A percentile compares a stretch with the other conserved stretches of the same genome.
Evolutionary conservation across 2,797 vertebrate genomes (phyloP).

Genomic region (Smutsia temminckii): DNA sequence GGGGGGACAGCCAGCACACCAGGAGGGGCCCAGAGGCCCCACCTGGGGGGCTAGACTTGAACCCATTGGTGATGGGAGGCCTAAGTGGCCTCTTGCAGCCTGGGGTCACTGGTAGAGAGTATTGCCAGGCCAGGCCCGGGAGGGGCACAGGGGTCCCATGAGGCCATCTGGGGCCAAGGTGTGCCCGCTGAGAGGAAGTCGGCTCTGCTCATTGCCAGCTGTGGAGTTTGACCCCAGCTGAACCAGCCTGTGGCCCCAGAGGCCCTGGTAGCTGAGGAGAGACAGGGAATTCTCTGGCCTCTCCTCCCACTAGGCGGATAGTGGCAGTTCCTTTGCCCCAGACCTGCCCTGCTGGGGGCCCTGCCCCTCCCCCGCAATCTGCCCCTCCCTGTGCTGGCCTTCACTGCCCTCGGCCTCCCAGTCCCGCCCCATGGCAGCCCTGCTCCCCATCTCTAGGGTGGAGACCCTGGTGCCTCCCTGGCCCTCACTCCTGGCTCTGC

Average conservation of each 20-base stretch:
- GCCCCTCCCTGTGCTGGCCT: background rate
- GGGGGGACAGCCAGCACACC: no score
- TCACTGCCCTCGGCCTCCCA: background rate
- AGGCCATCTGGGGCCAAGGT: background rate
- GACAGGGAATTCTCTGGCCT: rapidly evolving
- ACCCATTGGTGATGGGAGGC: background rate
- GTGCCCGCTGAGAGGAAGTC: background rate
- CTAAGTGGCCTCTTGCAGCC: background rate
- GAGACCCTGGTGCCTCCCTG: background rate
- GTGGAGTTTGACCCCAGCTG: background rate
- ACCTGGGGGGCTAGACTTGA: background rate
- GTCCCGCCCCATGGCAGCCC: background rate
- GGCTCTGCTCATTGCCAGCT: background rate
- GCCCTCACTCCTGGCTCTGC: rapidly evolving
- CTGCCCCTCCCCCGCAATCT: background rate
- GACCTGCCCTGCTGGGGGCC: background rate
- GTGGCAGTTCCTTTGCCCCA: background rate
- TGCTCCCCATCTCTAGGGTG: rapidly evolving
- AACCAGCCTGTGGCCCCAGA: background rate
- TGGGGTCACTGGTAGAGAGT: background rate
- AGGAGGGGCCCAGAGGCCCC: background rate
- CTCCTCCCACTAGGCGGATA: rapidly evolving
- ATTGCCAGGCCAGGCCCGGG: background rate
- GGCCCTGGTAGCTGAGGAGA: background rate
- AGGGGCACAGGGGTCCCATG: background rate